Evolutionary conservation across 2,888 invertebrate species (phyloP).

Genomic region (Melieria crassipennis): DNA sequence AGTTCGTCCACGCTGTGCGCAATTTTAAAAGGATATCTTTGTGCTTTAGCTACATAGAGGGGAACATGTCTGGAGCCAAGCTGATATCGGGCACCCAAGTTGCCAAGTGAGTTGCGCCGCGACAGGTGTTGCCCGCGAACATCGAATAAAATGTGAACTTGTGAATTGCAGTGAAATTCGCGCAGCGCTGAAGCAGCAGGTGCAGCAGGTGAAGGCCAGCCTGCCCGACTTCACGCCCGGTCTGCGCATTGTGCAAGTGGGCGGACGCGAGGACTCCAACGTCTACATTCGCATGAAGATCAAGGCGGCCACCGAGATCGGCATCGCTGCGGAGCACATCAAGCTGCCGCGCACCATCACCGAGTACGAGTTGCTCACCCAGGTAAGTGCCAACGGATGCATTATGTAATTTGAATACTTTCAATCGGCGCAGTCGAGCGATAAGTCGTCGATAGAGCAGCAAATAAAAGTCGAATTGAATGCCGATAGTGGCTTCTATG

Average conservation of each 20-base stretch:
- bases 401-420: too few relatives aligned
- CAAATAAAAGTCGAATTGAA: too few relatives aligned
- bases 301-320: constrained; percentile 90
- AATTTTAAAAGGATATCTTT: constrained; percentile 10
- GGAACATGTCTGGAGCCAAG: constrained; percentile 57
- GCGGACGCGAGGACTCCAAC: constrained; percentile 95
- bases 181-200: constrained; percentile 74
- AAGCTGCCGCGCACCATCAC: constrained; percentile 82
- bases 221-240: constrained; percentile 76
- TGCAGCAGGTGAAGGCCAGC: constrained; percentile 69
- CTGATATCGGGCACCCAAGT: constrained; percentile 75
- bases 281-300: constrained; percentile 98
- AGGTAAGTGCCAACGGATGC: constrained; percentile 48
- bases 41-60: constrained; percentile 17
- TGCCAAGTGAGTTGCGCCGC: constrained; percentile 71
- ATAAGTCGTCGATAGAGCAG: too few relatives aligned
- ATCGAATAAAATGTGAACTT: constrained; percentile 68
- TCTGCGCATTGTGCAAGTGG: constrained; percentile 95
- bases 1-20: not conserved
- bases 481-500: too few relatives aligned
- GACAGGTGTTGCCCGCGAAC: not conserved
- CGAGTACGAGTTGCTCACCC: constrained; percentile 72
- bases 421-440: too few relatives aligned
- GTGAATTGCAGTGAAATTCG: constrained; percentile 73
- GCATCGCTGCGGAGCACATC: constrained; percentile 83